Conservation (phyloP, 2,113 vertebrate genomes). For the Arothron firmamentum region DNA sequence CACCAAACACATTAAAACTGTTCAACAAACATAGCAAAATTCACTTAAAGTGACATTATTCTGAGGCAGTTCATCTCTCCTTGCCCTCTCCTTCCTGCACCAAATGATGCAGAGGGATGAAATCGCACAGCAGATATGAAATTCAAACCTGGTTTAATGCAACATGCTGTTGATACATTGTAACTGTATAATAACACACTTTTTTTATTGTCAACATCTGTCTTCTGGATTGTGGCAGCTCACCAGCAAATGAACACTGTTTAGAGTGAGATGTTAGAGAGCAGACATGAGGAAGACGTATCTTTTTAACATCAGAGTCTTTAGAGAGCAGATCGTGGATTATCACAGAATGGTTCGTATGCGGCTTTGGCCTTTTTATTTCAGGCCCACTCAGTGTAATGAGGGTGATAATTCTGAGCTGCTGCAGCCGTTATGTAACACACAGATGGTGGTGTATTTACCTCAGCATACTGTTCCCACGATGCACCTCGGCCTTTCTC, state of each 20-base stretch:
- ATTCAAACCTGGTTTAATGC: neutral
- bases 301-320: conserved; percentile 7
- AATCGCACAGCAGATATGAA: neutral
- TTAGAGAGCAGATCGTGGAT: conserved; percentile 1
- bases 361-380: conserved; percentile 3
- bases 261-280: neutral
- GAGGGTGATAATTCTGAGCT: conserved; percentile 30
- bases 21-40: too few species aligned
- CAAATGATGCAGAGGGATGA: too few species aligned
- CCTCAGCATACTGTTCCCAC: conserved; percentile 17
- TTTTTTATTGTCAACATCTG: neutral
- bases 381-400: conserved; percentile 16
- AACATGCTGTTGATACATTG: neutral
- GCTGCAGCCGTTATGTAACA: conserved; percentile 32
- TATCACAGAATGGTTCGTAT: neutral
- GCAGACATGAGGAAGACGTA: conserved; percentile 2
- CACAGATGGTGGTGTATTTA: conserved; percentile 38
- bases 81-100: neutral
- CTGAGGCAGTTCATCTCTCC: too few species aligned
- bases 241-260: neutral
- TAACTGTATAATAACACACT: neutral
- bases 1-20: too few species aligned
- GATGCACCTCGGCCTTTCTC: conserved; percentile 22
- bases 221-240: neutral
- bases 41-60: too few species aligned